Evolutionary conservation across 1,140 invertebrate genomes (phyloP).

Genomic region (Scaptomyza pallida): DNA sequence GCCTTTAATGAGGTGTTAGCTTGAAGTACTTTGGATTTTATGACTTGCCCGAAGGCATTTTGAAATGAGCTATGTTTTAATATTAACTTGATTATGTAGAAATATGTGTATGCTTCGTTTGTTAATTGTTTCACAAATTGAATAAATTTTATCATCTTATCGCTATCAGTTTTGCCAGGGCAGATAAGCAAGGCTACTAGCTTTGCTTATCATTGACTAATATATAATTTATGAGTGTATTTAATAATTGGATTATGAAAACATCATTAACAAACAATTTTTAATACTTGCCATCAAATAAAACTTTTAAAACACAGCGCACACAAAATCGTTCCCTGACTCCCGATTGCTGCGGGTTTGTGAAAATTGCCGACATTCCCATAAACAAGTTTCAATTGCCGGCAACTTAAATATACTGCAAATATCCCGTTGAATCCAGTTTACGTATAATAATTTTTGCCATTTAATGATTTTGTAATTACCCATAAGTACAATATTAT

Average conservation of each 20-base stretch:
- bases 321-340: neutral
- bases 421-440: conserved; percentile 57
- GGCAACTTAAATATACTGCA: conserved; percentile 38
- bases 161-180: neutral
- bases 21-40: conserved; percentile 23
- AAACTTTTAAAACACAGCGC: neutral
- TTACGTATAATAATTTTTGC: conserved; percentile 33
- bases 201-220: conserved; percentile 10
- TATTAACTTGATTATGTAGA: conserved; percentile 9
- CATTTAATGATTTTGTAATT: conserved; percentile 78
- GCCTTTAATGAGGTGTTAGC: conserved; percentile 38
- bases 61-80: conserved; percentile 34
- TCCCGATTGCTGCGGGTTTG: too few relatives aligned
- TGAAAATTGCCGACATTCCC: conserved; percentile 2
- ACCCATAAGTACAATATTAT: conserved; percentile 73
- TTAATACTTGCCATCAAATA: neutral
- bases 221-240: too few relatives aligned
- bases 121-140: conserved; percentile 9
- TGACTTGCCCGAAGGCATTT: conserved; percentile 29
- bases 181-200: conserved; percentile 21
- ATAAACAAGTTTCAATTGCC: conserved; percentile 42
- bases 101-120: conserved; percentile 4
- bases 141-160: conserved; percentile 11
- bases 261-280: too few relatives aligned
- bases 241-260: too few relatives aligned